A percentile compares a stretch with the other conserved stretches of the same genome.
These are phyloP conservation scores for Saturnia japonica DNA, from an alignment of 2,888 invertebrate genomes.

Conservation along the genomic window DNA sequence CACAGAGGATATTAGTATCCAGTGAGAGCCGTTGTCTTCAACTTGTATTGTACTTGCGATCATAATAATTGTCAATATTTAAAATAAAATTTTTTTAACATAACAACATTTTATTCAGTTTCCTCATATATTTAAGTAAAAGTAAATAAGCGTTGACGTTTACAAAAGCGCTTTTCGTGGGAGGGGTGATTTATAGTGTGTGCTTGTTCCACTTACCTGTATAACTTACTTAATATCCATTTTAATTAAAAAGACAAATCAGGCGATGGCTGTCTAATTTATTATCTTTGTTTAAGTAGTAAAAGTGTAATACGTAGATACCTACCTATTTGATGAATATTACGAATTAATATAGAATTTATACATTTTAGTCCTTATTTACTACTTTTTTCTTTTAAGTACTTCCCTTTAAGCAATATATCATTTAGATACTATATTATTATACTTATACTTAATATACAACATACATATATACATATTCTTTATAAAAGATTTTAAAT, in stretches of 20 bases:
- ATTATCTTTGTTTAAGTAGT: neutral
- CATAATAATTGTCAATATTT: neutral
- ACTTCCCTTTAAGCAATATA: too few species aligned
- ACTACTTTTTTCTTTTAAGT: too few species aligned
- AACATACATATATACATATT: too few species aligned
- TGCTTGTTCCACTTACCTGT: conserved; percentile 32
- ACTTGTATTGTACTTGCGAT: neutral
- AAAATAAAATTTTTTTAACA: neutral
- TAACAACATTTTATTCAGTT: neutral
- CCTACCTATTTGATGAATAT: neutral
- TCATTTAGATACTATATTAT: too few species aligned
- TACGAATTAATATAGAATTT: neutral
- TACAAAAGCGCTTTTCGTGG: conserved; percentile 41
- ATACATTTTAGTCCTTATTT: neutral
- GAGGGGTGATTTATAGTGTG: conserved; percentile 35
- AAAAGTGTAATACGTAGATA: conserved; percentile 7
- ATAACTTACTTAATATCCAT: conserved; percentile 22
- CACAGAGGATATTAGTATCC: neutral
- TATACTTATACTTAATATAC: too few species aligned
- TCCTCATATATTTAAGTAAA: neutral
- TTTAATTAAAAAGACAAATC: conserved; percentile 24
- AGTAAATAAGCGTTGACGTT: conserved; percentile 3
- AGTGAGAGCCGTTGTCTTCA: neutral
- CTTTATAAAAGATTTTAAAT: too few species aligned
- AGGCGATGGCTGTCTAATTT: conserved; percentile 10